These are phyloP conservation scores for Hemibagrus wyckioides DNA, from an alignment of 2,113 vertebrate genomes.

Conservation along the genomic window DNA sequence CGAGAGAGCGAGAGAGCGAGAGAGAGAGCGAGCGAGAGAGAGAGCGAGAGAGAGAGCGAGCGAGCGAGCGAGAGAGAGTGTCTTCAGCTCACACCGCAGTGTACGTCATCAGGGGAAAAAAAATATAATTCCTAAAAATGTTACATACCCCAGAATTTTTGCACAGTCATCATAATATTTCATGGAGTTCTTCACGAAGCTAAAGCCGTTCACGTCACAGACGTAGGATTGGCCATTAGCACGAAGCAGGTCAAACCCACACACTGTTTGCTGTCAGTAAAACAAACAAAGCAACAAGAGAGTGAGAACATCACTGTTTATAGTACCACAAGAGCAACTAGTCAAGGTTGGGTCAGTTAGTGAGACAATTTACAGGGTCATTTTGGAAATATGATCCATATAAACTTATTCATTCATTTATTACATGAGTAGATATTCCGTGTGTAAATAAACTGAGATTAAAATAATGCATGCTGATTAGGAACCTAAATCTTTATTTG, in stretches of 20 bases:
- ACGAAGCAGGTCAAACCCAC: constrained; percentile 88
- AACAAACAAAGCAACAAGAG: constrained; percentile 38
- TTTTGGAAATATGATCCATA: not conserved
- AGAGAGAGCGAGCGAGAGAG: too few relatives aligned
- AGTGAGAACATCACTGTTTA: constrained; percentile 19
- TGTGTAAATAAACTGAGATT: not conserved
- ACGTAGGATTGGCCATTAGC: constrained; percentile 92
- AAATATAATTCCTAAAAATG: not conserved
- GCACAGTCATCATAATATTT: constrained; percentile 93
- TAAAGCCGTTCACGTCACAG: constrained; percentile 91
- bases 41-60: too few relatives aligned
- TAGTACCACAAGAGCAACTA: not conserved
- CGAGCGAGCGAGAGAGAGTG: not conserved
- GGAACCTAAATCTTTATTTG: not conserved
- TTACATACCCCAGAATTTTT: constrained; percentile 86
- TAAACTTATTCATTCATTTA: not conserved
- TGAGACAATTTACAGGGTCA: not conserved
- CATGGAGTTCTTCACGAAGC: constrained; percentile 94
- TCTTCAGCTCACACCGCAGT: not conserved
- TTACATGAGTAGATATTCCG: not conserved
- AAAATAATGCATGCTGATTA: not conserved
- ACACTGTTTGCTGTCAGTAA: constrained; percentile 86
- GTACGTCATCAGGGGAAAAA: not conserved
- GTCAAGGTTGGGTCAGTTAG: not conserved
- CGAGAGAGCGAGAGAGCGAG: too few relatives aligned